Evolutionary conservation across 2,888 invertebrate genomes (phyloP).

Genomic region (Pristionchus exspectatus): DNA sequence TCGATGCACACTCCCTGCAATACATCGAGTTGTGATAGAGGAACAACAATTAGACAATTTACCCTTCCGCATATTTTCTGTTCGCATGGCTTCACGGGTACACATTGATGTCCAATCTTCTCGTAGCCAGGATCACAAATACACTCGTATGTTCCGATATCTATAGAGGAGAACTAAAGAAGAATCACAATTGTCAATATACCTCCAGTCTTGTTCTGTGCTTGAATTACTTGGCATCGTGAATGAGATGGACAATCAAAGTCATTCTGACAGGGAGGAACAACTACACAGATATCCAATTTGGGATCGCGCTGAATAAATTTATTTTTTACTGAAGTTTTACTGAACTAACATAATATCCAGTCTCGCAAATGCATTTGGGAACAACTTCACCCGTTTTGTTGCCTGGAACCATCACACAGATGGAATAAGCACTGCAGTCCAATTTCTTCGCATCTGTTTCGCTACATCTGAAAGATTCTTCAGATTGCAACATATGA

Average conservation of each 20-base stretch:
- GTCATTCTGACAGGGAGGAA: constrained; percentile 51
- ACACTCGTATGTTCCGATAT: constrained; percentile 50
- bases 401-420: constrained; percentile 19
- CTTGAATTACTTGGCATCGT: constrained; percentile 33
- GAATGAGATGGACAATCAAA: constrained; percentile 49
- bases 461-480: neutral
- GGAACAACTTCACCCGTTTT: neutral
- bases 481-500: neutral
- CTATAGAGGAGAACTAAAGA: neutral
- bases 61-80: constrained; percentile 43
- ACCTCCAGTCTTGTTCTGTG: constrained; percentile 54
- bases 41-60: neutral
- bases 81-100: constrained; percentile 43
- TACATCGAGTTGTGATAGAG: neutral
- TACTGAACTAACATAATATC: constrained; percentile 10
- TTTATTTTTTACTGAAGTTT: neutral
- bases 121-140: constrained; percentile 9
- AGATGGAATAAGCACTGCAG: constrained; percentile 31
- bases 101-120: constrained; percentile 47
- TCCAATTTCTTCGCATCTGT: neutral
- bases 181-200: neutral
- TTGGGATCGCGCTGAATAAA: neutral
- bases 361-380: constrained; percentile 55
- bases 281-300: constrained; percentile 24
- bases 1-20: constrained; percentile 50